Conservation (phyloP, 2,888 invertebrate genomes). For the Crematogaster levior region DNA sequence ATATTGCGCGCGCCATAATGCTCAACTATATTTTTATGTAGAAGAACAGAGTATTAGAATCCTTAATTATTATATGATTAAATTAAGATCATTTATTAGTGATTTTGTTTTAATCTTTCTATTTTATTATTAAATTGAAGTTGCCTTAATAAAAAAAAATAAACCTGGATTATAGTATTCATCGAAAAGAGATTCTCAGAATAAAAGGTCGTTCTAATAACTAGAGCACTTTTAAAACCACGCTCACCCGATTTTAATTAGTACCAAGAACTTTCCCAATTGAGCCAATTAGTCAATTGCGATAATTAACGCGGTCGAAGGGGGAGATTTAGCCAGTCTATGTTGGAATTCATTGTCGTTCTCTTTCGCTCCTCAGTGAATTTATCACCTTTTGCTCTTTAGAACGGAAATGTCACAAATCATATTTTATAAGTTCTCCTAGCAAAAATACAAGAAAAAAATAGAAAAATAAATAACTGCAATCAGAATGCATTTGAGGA, state of each 20-base stretch:
- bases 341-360: conserved; percentile 50
- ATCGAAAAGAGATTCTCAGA: conserved; percentile 32
- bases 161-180: background rate
- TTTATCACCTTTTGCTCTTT: background rate
- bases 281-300: conserved; percentile 81
- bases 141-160: background rate
- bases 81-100: background rate
- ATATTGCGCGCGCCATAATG: background rate
- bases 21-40: background rate
- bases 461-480: background rate
- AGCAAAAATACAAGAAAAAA: background rate
- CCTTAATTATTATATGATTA: background rate
- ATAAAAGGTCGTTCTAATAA: conserved; percentile 31
- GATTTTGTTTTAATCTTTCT: background rate
- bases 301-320: conserved; percentile 76
- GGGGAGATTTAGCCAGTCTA: conserved; percentile 36
- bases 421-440: background rate
- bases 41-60: background rate
- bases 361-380: background rate
- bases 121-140: background rate
- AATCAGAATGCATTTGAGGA: conserved; percentile 11
- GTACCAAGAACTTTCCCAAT: conserved; percentile 79
- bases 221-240: conserved; percentile 62
- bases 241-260: conserved; percentile 72
- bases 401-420: background rate